Conservation (phyloP, 2,797 vertebrate genomes). For the Hemibagrus guttatus region DNA sequence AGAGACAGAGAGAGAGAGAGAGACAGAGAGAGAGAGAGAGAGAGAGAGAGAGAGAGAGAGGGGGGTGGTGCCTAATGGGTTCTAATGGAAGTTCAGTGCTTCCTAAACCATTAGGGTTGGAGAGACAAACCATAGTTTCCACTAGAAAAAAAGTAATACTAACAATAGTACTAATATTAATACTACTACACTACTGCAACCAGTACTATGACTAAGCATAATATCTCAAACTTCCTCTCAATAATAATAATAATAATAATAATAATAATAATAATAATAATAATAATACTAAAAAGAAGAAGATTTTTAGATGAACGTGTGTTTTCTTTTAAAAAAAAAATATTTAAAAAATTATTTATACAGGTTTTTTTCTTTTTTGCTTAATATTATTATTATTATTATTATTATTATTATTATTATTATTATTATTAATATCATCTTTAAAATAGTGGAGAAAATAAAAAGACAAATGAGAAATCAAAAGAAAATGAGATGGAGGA, state of each 20-base stretch:
- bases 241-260: neutral
- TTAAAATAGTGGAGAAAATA: no score
- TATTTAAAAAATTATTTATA: neutral
- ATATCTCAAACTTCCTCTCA: neutral
- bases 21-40: neutral
- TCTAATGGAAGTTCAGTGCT: no score
- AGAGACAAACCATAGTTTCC: neutral
- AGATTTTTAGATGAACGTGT: neutral
- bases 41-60: conserved; percentile 25
- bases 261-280: no score
- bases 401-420: conserved; percentile 3
- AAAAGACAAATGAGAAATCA: neutral
- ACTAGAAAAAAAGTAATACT: neutral
- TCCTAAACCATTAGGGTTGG: no score
- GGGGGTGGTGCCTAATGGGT: neutral
- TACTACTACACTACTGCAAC: neutral
- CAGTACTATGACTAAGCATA: neutral
- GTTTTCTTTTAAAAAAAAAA: neutral
- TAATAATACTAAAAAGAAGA: neutral
- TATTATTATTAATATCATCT: neutral
- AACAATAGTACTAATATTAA: neutral
- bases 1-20: neutral
- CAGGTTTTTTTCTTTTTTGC: no score
- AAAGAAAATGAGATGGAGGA: neutral
- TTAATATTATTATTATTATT: neutral